Evolutionary conservation across 2,113 vertebrate species (phyloP).

Genomic region (Phalacrocorax pelagicus): DNA sequence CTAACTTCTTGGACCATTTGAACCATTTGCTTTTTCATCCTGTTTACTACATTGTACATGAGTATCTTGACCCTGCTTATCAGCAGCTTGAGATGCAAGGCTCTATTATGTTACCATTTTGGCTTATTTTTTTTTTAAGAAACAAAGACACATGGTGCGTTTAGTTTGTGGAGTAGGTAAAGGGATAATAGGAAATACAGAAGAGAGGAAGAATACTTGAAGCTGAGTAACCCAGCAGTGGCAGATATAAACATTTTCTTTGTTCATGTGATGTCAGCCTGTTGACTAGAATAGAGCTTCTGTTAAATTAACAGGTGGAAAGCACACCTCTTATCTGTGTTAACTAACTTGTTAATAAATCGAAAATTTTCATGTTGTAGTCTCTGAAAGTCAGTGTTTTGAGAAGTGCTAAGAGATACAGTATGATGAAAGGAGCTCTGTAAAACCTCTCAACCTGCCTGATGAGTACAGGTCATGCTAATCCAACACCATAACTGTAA

Average conservation of each 20-base stretch:
- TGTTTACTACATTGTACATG: neutral
- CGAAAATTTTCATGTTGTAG: neutral
- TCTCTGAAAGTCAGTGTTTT: neutral
- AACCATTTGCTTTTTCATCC: neutral
- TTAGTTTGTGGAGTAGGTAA: neutral
- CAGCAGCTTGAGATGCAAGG: neutral
- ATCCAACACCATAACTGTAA: neutral
- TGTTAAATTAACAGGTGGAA: neutral
- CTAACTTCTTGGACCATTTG: neutral
- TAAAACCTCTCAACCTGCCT: neutral
- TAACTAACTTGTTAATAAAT: neutral
- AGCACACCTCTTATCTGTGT: neutral
- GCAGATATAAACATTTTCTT: neutral
- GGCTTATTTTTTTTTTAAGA: neutral
- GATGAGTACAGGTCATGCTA: neutral
- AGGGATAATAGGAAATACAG: neutral
- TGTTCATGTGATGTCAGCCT: neutral
- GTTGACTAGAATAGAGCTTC: neutral
- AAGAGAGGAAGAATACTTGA: neutral
- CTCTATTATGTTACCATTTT: neutral
- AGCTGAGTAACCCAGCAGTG: rapidly evolving
- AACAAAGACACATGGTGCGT: neutral
- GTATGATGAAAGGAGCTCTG: neutral
- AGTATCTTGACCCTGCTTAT: neutral
- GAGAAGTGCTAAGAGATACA: neutral